Base-by-base conservation (phyloP, 2,113 vertebrate species). In the Xenus cinereus region DNA sequence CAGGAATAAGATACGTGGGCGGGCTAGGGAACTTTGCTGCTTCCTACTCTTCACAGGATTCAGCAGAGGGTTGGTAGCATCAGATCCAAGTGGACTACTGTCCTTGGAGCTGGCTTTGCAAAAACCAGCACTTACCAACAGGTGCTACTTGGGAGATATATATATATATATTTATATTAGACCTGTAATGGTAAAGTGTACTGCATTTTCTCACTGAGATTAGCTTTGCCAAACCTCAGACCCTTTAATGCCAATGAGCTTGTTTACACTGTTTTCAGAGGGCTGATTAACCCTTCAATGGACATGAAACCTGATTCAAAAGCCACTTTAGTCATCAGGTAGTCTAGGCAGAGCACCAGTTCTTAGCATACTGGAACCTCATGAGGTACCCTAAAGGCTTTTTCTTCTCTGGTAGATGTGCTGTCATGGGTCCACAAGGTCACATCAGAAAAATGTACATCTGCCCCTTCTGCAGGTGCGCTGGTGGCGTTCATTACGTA, bases 401-500 rank as follows among this genome's bases (percentile, higher is more conserved):
- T 71, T 35, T 23, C n/a, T 54, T 45, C 76, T 59, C 22, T 51
- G 14, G 12, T 26, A 72, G 43, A 75, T 33, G 3, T 30, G 67
- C 35, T 4, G 2, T 51, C 12, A 3, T 5, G 11, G 53, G 10
- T 22, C 48, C 76, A 72, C 45, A 45, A 56, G 10, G n/a, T 56
- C 60, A n/a, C 14, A 16, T 60, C 53, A 82, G 48, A 57, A 68
- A 48, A 80, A 60, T n/a, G 39, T 33, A 10, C 12, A 2, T 87
- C 68, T 75, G 28, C 30, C 82, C 35, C 69, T 91, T 83, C 86
- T 41, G n/a, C 89, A 82, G 74, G 68, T 90, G 56, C 64, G 43
- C 17, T 24, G 23, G 18, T 13, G 4, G 24, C 5, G 0, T 35
- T 95, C 64, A 24, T 30, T 50, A 11, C 0, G 0, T 19, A 54